Conservation (phyloP, 2,113 vertebrate species). For the Capra hircus region DNA sequence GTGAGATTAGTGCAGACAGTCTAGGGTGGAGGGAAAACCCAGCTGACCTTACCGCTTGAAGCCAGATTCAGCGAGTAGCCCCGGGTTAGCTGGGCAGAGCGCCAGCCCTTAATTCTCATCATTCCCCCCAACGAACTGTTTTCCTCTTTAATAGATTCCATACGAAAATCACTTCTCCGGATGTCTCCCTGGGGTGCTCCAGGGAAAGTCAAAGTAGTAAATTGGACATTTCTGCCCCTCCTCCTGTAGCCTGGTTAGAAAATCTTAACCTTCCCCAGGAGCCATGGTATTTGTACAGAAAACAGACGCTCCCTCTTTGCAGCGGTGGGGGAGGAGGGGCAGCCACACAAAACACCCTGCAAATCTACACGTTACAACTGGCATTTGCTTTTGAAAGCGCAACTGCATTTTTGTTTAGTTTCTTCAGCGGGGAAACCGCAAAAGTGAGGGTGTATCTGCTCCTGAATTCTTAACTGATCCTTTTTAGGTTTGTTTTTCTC, state of each 20-base stretch:
- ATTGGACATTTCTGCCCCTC: neutral
- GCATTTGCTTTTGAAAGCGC: neutral
- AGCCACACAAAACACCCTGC: neutral
- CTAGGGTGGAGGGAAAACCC: neutral
- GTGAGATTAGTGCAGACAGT: too few relatives aligned
- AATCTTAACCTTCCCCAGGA: neutral
- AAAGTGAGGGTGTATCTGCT: neutral
- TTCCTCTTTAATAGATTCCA: neutral
- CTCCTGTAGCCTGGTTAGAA: neutral
- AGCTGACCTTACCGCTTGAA: neutral
- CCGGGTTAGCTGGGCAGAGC: accelerated
- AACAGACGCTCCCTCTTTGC: neutral
- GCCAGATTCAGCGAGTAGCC: neutral
- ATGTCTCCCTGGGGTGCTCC: neutral
- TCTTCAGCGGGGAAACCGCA: neutral
- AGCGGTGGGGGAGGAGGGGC: neutral
- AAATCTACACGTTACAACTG: neutral
- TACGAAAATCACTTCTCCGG: neutral
- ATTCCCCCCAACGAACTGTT: neutral
- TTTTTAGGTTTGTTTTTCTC: neutral
- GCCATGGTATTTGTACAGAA: neutral
- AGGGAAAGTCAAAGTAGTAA: neutral
- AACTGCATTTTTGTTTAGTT: neutral
- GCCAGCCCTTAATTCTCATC: neutral
- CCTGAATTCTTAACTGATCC: neutral